Evolutionary conservation across 2,113 vertebrate genomes (phyloP).

Genomic region (Pygoscelis adeliae): DNA sequence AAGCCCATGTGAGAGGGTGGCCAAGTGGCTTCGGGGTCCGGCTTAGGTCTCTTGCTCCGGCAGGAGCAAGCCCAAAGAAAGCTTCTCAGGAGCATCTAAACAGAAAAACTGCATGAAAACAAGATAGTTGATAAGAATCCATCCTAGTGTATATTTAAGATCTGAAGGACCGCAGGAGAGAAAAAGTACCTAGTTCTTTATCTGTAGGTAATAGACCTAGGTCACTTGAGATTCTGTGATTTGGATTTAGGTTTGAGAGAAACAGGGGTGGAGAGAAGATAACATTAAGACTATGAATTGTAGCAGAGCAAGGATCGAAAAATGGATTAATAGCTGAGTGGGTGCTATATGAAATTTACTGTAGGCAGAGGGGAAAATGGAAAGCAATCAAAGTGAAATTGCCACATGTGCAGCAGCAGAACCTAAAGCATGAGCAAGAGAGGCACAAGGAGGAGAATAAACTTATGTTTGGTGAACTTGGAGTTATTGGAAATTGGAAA

Average conservation of each 20-base stretch:
- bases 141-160: background rate
- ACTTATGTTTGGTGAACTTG: background rate
- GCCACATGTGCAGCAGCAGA: background rate
- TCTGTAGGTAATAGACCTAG: background rate
- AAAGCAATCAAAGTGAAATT: background rate
- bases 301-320: background rate
- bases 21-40: background rate
- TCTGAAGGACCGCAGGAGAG: background rate
- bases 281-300: background rate
- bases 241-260: background rate
- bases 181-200: background rate
- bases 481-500: background rate
- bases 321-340: background rate
- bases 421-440: background rate
- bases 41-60: no score
- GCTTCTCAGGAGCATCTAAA: background rate
- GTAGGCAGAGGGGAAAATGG: background rate
- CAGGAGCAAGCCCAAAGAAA: background rate
- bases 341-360: background rate
- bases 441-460: background rate
- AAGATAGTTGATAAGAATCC: background rate
- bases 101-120: background rate
- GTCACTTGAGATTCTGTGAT: background rate
- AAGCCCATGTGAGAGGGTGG: background rate
- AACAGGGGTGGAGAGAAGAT: background rate